A percentile compares a stretch with the other conserved stretches of the same genome.
These are phyloP conservation scores for Cyprinodon brontotheroides DNA, from an alignment of 2,113 vertebrate species.

Conservation along the genomic window DNA sequence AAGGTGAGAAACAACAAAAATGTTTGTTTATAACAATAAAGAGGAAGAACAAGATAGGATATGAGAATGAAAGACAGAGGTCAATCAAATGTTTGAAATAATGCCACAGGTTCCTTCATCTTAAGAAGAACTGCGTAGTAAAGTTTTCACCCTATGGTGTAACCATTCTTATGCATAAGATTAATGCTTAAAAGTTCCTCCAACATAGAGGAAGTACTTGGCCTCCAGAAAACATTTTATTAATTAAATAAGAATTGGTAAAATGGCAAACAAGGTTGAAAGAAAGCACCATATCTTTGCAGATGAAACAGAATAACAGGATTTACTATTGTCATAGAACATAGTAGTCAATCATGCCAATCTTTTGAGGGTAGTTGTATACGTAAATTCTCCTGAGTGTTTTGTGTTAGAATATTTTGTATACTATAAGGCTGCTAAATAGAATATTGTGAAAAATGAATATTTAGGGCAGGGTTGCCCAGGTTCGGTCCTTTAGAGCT, in stretches of 20 bases:
- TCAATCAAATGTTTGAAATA: neutral
- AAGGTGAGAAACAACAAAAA: constrained; percentile 69
- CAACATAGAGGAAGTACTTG: neutral
- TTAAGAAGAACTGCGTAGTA: neutral
- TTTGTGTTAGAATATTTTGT: neutral
- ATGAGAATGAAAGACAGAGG: neutral
- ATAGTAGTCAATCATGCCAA: neutral
- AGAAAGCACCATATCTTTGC: neutral
- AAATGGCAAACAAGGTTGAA: neutral
- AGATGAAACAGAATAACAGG: neutral
- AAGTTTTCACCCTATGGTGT: neutral
- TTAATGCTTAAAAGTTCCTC: neutral
- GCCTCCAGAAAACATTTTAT: neutral
- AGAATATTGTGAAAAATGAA: constrained; percentile 2
- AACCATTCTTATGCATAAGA: neutral
- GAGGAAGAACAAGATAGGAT: fast-evolving
- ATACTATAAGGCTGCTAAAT: constrained; percentile 26
- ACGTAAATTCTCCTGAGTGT: neutral
- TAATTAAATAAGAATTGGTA: neutral
- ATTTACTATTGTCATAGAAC: neutral
- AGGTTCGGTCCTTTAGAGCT: too few relatives aligned
- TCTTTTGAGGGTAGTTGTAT: neutral
- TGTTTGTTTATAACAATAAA: neutral
- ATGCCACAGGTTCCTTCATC: neutral
- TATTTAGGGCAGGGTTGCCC: neutral